These are phyloP conservation scores for Sipha flava DNA, from an alignment of 1,140 invertebrate species.

Conservation along the genomic window DNA sequence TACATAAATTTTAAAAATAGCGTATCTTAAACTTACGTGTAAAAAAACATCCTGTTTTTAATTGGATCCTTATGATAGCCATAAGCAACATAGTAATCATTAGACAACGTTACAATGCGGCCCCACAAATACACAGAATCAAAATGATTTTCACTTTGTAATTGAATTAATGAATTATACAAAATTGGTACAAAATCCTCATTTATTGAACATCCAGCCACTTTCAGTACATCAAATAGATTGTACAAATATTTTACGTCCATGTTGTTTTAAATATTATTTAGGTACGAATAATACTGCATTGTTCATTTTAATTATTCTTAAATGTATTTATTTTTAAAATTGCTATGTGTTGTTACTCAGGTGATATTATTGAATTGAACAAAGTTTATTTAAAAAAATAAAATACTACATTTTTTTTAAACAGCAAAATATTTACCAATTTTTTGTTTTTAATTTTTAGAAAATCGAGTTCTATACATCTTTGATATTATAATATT, in stretches of 20 bases:
- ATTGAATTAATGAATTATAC: constrained; percentile 1
- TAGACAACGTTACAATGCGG: neutral
- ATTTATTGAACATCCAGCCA: neutral
- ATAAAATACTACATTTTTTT: too few species aligned
- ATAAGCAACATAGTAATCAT: constrained; percentile 15
- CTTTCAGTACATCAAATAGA: neutral
- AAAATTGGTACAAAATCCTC: neutral
- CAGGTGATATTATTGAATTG: too few species aligned
- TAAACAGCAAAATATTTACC: too few species aligned
- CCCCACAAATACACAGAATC: neutral
- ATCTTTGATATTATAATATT: too few species aligned
- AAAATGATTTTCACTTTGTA: constrained; percentile 25
- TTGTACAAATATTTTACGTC: neutral
- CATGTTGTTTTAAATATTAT: neutral
- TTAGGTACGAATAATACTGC: too few species aligned
- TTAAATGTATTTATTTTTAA: too few species aligned
- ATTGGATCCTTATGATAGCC: neutral
- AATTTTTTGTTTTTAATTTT: too few species aligned
- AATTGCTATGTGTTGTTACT: too few species aligned
- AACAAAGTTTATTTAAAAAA: too few species aligned
- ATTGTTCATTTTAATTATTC: too few species aligned
- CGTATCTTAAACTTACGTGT: neutral
- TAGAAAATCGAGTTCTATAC: too few species aligned
- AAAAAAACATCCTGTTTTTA: neutral
- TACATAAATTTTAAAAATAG: neutral